Conservation (phyloP, 2,113 vertebrate species). For the Meles meles region DNA sequence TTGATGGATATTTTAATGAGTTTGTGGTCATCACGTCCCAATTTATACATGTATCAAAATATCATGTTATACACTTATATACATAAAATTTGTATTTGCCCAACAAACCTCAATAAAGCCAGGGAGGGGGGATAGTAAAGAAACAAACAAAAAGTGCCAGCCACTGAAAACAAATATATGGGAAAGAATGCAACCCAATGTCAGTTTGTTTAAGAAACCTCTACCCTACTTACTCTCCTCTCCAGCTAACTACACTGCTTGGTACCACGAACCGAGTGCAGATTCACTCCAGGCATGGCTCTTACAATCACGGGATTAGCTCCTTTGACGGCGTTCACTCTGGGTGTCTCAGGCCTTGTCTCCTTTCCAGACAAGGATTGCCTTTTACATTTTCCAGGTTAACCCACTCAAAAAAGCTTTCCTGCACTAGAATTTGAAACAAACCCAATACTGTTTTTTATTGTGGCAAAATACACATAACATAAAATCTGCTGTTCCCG, state of each 20-base stretch:
- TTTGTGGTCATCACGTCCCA: not conserved
- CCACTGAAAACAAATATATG: not conserved
- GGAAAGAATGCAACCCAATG: not conserved
- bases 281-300: not conserved
- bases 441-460: not conserved
- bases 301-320: not conserved
- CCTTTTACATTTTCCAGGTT: constrained; percentile 17
- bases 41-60: not conserved
- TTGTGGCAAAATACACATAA: not conserved
- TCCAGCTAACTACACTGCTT: no score
- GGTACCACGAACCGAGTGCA: no score
- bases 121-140: no score
- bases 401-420: constrained; percentile 6
- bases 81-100: not conserved
- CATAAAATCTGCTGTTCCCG: not conserved
- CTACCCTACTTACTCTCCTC: no score
- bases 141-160: not conserved
- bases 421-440: not conserved
- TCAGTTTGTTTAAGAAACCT: not conserved
- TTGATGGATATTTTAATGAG: not conserved
- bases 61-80: not conserved
- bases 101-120: not conserved
- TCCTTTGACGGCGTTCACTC: not conserved
- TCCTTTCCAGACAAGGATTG: constrained; percentile 11
- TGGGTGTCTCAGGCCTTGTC: not conserved